Evolutionary conservation across 2,797 vertebrate species (phyloP).

Genomic region (Chromis chromis): DNA sequence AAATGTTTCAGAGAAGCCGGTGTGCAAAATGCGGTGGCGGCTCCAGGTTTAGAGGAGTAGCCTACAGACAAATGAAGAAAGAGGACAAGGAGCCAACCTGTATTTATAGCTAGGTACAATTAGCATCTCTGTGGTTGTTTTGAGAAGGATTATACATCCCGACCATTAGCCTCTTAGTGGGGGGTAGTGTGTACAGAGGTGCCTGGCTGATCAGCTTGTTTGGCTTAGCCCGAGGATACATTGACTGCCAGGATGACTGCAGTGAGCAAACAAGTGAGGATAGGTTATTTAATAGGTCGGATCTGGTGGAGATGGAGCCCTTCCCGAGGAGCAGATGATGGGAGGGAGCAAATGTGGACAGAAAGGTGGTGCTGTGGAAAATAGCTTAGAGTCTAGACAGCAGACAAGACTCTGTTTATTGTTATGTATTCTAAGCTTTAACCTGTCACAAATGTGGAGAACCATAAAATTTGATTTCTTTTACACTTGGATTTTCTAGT

Average conservation of each 20-base stretch:
- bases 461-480: too few relatives aligned
- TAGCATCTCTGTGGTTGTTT: slow-evolving; percentile 87
- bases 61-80: slow-evolving; percentile 70
- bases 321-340: slow-evolving; percentile 20
- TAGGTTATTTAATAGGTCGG: slow-evolving; percentile 65
- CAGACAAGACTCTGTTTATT: not conserved
- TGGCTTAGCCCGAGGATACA: slow-evolving; percentile 82
- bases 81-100: slow-evolving; percentile 75
- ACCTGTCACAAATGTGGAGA: too few relatives aligned
- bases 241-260: slow-evolving; percentile 70
- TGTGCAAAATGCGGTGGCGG: not conserved
- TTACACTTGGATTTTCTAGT: too few relatives aligned
- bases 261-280: slow-evolving; percentile 75
- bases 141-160: slow-evolving; percentile 84
- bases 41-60: slow-evolving; percentile 37
- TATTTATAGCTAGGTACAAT: slow-evolving; percentile 87
- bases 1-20: slow-evolving; percentile 41
- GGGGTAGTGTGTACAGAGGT: slow-evolving; percentile 81
- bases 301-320: slow-evolving; percentile 51
- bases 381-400: not conserved
- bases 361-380: not conserved
- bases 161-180: slow-evolving; percentile 85
- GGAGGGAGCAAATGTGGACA: not conserved
- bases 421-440: too few relatives aligned
- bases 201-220: slow-evolving; percentile 86